Evolutionary conservation across 2,113 vertebrate species (phyloP).

Genomic region (Forbesichthys agassizii): DNA sequence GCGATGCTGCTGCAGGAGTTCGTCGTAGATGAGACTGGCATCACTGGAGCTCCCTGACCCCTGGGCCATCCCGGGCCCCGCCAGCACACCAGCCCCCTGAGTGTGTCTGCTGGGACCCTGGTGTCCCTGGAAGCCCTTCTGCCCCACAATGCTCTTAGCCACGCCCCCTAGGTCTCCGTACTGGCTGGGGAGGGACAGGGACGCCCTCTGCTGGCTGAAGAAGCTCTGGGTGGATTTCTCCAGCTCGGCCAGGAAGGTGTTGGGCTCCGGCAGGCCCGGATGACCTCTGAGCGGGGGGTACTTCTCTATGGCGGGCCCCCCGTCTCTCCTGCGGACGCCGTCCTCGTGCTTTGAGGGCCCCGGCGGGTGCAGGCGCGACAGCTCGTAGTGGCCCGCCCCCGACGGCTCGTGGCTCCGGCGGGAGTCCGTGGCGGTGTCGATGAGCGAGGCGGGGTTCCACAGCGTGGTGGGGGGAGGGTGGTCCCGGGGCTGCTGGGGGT

Average conservation of each 20-base stretch:
- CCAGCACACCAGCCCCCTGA: constrained; percentile 40
- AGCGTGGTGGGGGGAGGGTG: constrained; percentile 84
- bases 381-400: constrained; percentile 80
- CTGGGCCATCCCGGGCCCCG: constrained; percentile 37
- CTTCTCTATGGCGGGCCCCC: constrained; percentile 83
- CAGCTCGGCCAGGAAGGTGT: constrained; percentile 88
- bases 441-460: constrained; percentile 92
- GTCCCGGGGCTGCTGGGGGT: constrained; percentile 83
- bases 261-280: constrained; percentile 74
- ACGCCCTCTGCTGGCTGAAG: constrained; percentile 86
- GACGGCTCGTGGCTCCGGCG: constrained; percentile 80
- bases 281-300: constrained; percentile 79
- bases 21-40: constrained; percentile 86
- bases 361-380: constrained; percentile 70
- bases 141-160: constrained; percentile 50
- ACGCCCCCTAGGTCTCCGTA: constrained; percentile 78
- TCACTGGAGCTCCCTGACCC: constrained; percentile 62
- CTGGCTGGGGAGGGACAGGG: constrained; percentile 75
- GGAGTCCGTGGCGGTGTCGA: constrained; percentile 84
- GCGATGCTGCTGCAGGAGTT: constrained; percentile 91
- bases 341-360: constrained; percentile 85
- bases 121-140: constrained; percentile 70
- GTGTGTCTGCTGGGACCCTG: constrained; percentile 56
- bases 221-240: constrained; percentile 91
- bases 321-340: constrained; percentile 79